Evolutionary conservation across 2,888 invertebrate genomes (phyloP).

Genomic region (Brenthis ino): DNA sequence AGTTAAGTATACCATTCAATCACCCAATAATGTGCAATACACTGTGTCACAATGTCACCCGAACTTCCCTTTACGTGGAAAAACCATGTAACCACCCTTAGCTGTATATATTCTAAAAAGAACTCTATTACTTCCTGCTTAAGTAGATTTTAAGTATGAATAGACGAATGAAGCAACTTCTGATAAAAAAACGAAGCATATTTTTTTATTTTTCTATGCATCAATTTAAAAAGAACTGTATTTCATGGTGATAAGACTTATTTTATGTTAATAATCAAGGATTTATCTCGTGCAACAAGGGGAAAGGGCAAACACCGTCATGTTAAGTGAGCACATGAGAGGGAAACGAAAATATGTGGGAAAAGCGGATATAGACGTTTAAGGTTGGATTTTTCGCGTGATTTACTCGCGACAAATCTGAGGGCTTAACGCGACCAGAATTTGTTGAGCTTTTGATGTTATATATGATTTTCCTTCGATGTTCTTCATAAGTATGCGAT

Average conservation of each 20-base stretch:
- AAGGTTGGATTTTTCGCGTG: slow-evolving; percentile 80
- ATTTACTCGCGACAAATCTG: slow-evolving; percentile 79
- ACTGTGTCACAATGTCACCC: slow-evolving; percentile 80
- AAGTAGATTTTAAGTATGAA: background rate
- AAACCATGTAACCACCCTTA: slow-evolving; percentile 39
- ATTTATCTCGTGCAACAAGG: slow-evolving; percentile 55
- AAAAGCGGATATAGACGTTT: slow-evolving; percentile 82
- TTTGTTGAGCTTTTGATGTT: slow-evolving; percentile 49
- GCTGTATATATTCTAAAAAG: slow-evolving; percentile 31
- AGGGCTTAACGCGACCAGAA: slow-evolving; percentile 62
- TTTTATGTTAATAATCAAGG: slow-evolving; percentile 40
- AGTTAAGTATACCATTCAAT: slow-evolving; percentile 77
- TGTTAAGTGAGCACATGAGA: slow-evolving; percentile 83
- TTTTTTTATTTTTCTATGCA: slow-evolving; percentile 52
- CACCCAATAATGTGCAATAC: slow-evolving; percentile 82
- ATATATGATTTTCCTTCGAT: slow-evolving; percentile 30
- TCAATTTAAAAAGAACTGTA: slow-evolving; percentile 38
- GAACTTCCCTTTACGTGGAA: slow-evolving; percentile 54
- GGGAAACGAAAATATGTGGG: slow-evolving; percentile 81
- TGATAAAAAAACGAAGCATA: slow-evolving; percentile 58
- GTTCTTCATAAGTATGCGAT: slow-evolving; percentile 26
- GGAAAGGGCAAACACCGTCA: slow-evolving; percentile 79
- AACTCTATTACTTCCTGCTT: background rate
- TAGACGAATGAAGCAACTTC: slow-evolving; percentile 27
- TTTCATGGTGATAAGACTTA: slow-evolving; percentile 22